Evolutionary conservation across 2,113 vertebrate species (phyloP), one percentile per base, ranked within the genome.

Genomic region (Echinops telfairi): DNA sequence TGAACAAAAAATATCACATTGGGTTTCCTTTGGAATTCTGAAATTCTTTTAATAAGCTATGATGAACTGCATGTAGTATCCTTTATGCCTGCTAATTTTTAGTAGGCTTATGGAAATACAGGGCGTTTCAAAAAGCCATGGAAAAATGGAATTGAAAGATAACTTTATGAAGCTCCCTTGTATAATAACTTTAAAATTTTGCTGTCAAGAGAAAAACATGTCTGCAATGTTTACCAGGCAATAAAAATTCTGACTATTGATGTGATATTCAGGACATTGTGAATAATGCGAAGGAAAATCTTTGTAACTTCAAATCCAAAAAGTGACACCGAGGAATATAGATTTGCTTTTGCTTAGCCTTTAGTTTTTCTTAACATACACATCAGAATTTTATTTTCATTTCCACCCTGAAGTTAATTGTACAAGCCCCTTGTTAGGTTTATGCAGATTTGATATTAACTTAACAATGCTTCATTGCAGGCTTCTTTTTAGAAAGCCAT

Each of bases 321-420:
- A 31, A 22, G 19, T 27, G 64, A 47, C 0, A 12, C 4, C 60
- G 36, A 85, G 40, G 83, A 93, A 90, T 77, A 36, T 2, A 68
- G 89, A 53, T 2, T 40, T 29, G 94, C 4, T 53, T 81, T 43
- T 6, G 15, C 8, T 82, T 86, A 90, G 81, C 76, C 57, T 86
- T 15, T 89, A 22, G 15, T 25, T 53, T 96, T 80, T 47, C 1
- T 66, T 29, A 86, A 92, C 40, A 71, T 70, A 76, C 47, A 87
- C 0, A 84, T 22, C 70, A 14, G 53, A 12, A 73, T 12, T 88
- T 29, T 10, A 58, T 83, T 90, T 91, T 29, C 9, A 53, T 83
- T 91, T 91, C 95, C 58, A 71, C 7, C 62, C 73, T 62, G 12
- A 83, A 97, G 73, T 79, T 36, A 92, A 58, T 96, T 92, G 40